Evolutionary conservation across 2,113 vertebrate species (phyloP), one percentile per base, ranked within the genome.

Genomic region (Blennius ocellaris): DNA sequence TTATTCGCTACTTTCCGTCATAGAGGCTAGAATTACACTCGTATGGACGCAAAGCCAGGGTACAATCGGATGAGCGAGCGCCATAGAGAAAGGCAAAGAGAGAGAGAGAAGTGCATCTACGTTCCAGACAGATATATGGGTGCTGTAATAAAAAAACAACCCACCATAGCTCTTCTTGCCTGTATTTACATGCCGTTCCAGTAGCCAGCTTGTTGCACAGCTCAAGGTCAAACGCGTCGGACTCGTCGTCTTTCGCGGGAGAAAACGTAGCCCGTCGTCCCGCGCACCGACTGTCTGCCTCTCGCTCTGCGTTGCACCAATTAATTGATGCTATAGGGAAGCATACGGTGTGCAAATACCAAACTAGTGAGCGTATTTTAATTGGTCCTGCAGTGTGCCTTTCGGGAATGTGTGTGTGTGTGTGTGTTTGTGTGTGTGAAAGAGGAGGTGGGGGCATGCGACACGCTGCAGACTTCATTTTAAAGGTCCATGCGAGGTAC

Each of bases 221-320:
- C 82, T 90, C 87, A 94, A 93, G 90, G 92, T 90, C 88, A 90
- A 81, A 86, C 44, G 54, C 84, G 74, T 69, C 74, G 66, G 82
- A 87, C 61, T 80, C 79, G 47, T 47, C 60, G 82, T 69, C 65
- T 79, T 66, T 89, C 80, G 82, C 84, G 85, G 62, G 76, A 68
- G 16, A 59, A 47, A 70, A 55, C 58, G 70, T 45, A 41, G 37
- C 54, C 51, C 64, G 53, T 40, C 62, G 67, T 52, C 47, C 74
- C 11, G n/a, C 38, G 59, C 49, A 41, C 43, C 49, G 51, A 61
- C 78, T 54, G 69, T 57, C 63, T 47, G 37, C 50, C 60, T 59
- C 80, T 47, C 43, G 14, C 36, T 44, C 44, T 17, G 47, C 57
- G 36, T 66, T 68, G 76, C 65, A 61, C 60, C 50, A 73, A 83